phyloP scores from a whole-genome alignment of 2,113 vertebrate species.

The Amphiprion ocellaris region DNA sequence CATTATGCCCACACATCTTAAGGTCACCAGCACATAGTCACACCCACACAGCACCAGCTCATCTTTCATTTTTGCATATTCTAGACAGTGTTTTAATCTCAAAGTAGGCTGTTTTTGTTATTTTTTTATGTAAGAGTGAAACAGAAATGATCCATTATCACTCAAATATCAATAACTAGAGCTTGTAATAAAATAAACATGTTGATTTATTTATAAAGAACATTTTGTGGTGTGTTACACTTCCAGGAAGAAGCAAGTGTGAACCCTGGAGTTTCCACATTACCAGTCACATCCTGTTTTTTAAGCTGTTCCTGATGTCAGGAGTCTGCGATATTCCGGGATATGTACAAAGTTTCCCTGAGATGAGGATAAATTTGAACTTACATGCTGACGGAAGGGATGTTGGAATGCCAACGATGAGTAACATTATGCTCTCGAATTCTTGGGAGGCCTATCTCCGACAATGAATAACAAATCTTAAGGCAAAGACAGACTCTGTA shows the following conservation, averaged over 20 bases:
- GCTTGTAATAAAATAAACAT: neutral
- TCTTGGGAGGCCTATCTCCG: neutral
- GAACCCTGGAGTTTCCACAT: constrained; percentile 37
- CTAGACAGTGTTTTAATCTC: neutral
- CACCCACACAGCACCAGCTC: constrained; percentile 36
- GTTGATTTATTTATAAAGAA: neutral
- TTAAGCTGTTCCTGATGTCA: neutral
- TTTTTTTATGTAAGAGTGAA: neutral
- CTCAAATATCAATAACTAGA: neutral
- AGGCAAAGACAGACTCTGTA: neutral
- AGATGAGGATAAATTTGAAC: fast-evolving
- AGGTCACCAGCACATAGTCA: constrained; percentile 50
- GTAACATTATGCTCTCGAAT: neutral
- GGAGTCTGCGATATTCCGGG: neutral
- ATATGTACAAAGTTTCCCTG: neutral
- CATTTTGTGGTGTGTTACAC: neutral
- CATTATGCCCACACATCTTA: constrained; percentile 39
- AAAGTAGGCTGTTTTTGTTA: constrained; percentile 3
- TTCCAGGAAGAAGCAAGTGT: neutral
- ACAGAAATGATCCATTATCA: neutral
- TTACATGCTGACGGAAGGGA: neutral
- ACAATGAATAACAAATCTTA: neutral
- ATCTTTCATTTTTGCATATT: neutral
- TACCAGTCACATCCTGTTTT: constrained; percentile 40
- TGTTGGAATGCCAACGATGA: neutral